A percentile compares a stretch with the other conserved stretches of the same genome.
Conservation (phyloP, 1,140 invertebrate species). For the Zaprionus tsacasi region DNA sequence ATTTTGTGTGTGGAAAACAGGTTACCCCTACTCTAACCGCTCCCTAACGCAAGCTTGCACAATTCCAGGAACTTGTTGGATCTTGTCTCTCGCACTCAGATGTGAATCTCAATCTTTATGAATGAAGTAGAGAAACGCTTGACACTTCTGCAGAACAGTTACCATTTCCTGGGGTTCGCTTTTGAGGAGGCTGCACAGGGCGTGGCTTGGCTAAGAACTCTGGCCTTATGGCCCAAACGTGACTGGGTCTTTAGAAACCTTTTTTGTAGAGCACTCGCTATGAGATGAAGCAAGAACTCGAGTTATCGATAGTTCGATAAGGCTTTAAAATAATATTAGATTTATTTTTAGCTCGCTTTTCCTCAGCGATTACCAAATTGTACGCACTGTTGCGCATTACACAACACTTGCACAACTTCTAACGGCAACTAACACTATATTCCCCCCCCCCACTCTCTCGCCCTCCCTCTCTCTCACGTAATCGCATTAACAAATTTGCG, state of each 20-base stretch:
- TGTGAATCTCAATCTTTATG: conserved; percentile 64
- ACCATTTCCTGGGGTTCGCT: conserved; percentile 3
- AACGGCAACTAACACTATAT: conserved; percentile 14
- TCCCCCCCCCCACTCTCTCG: background rate
- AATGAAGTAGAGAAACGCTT: conserved; percentile 55
- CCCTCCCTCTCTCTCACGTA: conserved; percentile 28
- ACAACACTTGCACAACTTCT: conserved; percentile 58
- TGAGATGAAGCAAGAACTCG: no score
- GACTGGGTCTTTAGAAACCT: conserved; percentile 28
- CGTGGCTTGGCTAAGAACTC: conserved; percentile 23
- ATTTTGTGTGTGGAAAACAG: conserved; percentile 37
- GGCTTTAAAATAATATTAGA: background rate
- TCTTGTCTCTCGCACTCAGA: conserved; percentile 47
- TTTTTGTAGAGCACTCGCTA: no score
- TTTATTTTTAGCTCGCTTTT: background rate
- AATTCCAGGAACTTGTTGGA: conserved; percentile 71
- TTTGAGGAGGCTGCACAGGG: conserved; percentile 17
- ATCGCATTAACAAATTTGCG: conserved; percentile 52
- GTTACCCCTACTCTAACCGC: conserved; percentile 37
- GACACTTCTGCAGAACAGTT: conserved; percentile 50
- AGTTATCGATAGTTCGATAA: background rate
- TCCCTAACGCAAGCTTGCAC: conserved; percentile 48
- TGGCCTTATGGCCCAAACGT: conserved; percentile 63
- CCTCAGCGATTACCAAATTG: conserved; percentile 12
- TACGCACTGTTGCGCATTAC: conserved; percentile 20